phyloP scores from a whole-genome alignment of 2,888 invertebrate genomes.

The Drosophila infuscata region DNA sequence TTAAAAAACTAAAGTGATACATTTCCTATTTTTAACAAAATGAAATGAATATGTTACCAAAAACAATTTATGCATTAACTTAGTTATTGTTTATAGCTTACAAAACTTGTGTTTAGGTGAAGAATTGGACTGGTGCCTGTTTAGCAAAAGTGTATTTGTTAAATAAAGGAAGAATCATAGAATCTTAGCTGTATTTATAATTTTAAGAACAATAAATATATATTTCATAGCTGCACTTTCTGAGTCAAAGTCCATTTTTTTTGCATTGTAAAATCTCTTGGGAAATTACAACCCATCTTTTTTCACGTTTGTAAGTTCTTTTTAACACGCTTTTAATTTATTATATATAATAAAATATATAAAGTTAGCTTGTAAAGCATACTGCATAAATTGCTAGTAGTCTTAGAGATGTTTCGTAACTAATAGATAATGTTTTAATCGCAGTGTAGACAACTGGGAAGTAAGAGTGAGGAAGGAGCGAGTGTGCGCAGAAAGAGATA shows the following conservation, averaged over 20 bases:
- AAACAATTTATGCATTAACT: neutral
- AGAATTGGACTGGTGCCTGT: too few species aligned
- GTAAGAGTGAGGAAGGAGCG: slow-evolving; percentile 24
- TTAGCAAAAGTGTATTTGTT: too few species aligned
- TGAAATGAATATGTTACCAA: neutral
- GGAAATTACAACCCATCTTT: too few species aligned
- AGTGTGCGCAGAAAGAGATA: slow-evolving; percentile 43
- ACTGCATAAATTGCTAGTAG: neutral
- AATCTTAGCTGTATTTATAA: neutral
- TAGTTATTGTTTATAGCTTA: neutral
- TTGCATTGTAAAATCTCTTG: too few species aligned
- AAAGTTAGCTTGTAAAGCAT: neutral
- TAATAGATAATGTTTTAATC: neutral
- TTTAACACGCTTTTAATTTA: neutral
- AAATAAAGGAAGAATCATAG: too few species aligned
- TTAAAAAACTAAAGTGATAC: neutral
- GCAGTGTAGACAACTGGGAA: slow-evolving; percentile 19
- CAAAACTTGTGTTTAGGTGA: too few species aligned
- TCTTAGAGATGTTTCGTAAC: neutral
- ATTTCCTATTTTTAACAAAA: neutral
- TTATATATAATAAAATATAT: neutral
- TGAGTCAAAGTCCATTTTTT: too few species aligned
- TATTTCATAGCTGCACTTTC: neutral
- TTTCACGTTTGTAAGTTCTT: neutral
- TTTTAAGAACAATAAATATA: neutral